These are phyloP conservation scores for Sorex fumeus DNA, from an alignment of 2,113 vertebrate genomes.

Conservation along the genomic window DNA sequence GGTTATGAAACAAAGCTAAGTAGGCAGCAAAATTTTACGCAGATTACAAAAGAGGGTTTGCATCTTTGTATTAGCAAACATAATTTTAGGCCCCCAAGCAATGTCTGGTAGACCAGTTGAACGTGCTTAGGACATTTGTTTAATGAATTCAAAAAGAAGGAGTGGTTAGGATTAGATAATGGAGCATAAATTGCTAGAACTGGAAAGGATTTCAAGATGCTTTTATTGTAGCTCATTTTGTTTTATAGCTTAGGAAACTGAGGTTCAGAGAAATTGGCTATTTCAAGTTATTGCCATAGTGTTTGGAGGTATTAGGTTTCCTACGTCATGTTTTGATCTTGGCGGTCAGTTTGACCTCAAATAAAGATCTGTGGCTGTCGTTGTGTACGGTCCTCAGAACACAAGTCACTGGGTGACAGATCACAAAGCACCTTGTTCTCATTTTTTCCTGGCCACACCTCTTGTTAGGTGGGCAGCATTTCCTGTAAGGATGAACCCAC, in stretches of 20 bases:
- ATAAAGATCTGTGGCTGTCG: conserved; percentile 3
- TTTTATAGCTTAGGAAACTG: conserved; percentile 16
- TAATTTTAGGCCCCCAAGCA: conserved; percentile 75
- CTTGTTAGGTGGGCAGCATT: not conserved
- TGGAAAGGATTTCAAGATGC: conserved; percentile 55
- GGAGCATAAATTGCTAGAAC: conserved; percentile 38
- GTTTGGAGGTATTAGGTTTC: not conserved
- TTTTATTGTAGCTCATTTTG: conserved; percentile 33
- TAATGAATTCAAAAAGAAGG: conserved; percentile 46
- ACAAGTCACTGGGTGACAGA: too few species aligned
- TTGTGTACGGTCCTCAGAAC: not conserved
- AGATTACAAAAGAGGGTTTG: conserved; percentile 76
- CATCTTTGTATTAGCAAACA: conserved; percentile 58
- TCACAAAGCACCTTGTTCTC: conserved; percentile 3
- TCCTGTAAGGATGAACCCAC: not conserved
- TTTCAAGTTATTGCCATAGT: not conserved
- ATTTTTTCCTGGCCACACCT: not conserved
- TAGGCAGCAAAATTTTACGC: conserved; percentile 72
- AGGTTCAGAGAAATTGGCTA: conserved; percentile 14
- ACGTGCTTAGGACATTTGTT: conserved; percentile 60
- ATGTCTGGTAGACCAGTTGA: conserved; percentile 74
- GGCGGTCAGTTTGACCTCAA: not conserved
- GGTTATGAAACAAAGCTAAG: conserved; percentile 77
- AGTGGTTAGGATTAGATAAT: conserved; percentile 49
- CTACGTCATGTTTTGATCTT: not conserved